Base-by-base conservation (phyloP, 2,888 invertebrate genomes). In the Cataglyphis altisquamis region DNA sequence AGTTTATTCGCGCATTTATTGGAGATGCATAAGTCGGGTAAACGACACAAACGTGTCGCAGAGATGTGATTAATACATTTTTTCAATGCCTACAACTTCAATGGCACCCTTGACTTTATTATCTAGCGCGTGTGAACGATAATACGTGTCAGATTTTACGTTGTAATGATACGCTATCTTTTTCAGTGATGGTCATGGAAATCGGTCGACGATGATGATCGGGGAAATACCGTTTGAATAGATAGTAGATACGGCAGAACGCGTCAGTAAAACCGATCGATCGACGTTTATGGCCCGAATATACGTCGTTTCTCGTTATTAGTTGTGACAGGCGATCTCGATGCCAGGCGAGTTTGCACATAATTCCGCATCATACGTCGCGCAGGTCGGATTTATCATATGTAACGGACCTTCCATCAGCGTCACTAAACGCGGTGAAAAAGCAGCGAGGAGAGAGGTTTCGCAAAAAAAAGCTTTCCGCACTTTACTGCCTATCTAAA, bases 401-500 rank as follows among this genome's bases (percentile, higher is more conserved):
- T 64, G 78, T 72, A 75, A 67, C 63, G 81, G 77, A 45, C 48
- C 60, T 66, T 66, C 55, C 78, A 25, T 68, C 41, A 62, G 0
- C 41, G 48, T 41, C 55, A 4, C 41, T 41, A 41, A 78, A 41
- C 25, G n/a, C 55, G 15, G 9, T 8, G 55, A 83, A 21, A 62
- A 41, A 45, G 25, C 32, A n/a, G 48, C 63, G 62, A 66, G 52
- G 48, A 52, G 48, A 52, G 52, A 64, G 62, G 68, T 55, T 75
- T 39, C 63, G 18, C 32, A 78, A 72, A 60, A 72, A 83, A 83
- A 77, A 29, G 64, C 68, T 67, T 25, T 72, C 21, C 25, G 60
- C 87, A 18, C 86, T 57, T 87, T 88, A 88, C 66, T 73, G 77
- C 72, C 66, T 60, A 78, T 41, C 74, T 74, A 77, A 72, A 68